Evolutionary conservation across 2,888 invertebrate genomes (phyloP), one percentile per base, ranked within the genome.

Genomic region (Nephrotoma flavescens): DNA sequence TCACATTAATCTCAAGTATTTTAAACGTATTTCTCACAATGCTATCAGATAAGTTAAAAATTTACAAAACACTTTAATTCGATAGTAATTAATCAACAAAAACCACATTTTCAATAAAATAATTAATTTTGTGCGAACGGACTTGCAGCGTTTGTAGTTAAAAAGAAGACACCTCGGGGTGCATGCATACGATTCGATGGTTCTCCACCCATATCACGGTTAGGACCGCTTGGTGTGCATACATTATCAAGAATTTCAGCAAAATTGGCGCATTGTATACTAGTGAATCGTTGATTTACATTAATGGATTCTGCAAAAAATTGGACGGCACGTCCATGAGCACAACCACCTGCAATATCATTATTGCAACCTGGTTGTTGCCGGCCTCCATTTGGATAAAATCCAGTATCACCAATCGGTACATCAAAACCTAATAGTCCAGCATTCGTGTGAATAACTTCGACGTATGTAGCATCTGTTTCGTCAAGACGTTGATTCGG

Each of bases 371-470:
- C 92, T 86, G 91, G 91, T 88, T 92, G 92, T 7, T 87, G 88
- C 2, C 87, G 87, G 0, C 92, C 92, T 42, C 89, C 91, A 86
- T 92, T 92, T 0, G 91, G 91, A 87, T 91, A 92, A 87, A 92
- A 92, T 42, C 91, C 91, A 6, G 91, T 90, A 19, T 89, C 89
- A 7, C 92, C 92, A 0, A 92, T 89, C 0, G 91, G 89, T 0
- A 88, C 87, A 0, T 88, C 86, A 47, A 91, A 89, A 0, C 92
- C 92, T 31, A 91, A 88, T 0, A 88, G 88, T 88, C 90, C 90
- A 4, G 89, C 89, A 87, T 90, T 90, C 19, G 85, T 85, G 9
- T 85, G 85, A 7, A 85, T 0, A 9, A 45, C 19, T 44, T 85
- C 85, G 6, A 85, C 85, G 19, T 85, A 85, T 7, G 6, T 44